These are phyloP conservation scores for Parazoanthus darwini DNA, from an alignment of 92 coral and sea anemone genomes.

Conservation along the genomic window DNA sequence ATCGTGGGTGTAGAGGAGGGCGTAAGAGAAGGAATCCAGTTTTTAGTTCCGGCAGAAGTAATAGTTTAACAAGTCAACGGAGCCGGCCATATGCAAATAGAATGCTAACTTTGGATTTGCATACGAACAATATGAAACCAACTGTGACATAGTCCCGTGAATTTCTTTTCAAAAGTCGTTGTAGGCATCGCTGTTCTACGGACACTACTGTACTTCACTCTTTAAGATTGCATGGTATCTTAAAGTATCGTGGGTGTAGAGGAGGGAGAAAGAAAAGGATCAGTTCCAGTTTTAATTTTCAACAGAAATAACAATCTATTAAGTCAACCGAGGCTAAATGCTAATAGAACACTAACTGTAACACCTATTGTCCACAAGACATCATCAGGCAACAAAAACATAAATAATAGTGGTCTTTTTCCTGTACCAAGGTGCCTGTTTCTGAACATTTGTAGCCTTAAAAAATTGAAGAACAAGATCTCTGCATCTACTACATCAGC, in stretches of 20 bases:
- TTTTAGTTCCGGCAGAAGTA: neutral
- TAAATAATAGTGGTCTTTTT: too few relatives aligned
- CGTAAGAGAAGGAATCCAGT: constrained; percentile 1
- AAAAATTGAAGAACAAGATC: too few relatives aligned
- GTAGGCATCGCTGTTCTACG: neutral
- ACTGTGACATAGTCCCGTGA: neutral
- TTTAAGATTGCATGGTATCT: neutral
- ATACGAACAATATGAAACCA: too few relatives aligned
- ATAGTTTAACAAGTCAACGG: constrained; percentile 2
- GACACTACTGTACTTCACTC: neutral
- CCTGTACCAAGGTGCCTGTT: too few relatives aligned
- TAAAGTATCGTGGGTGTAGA: neutral
- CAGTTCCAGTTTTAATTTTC: neutral
- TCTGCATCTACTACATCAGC: too few relatives aligned
- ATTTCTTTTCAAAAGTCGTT: neutral
- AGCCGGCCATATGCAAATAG: neutral
- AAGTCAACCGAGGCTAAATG: constrained; percentile 5
- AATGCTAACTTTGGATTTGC: too few relatives aligned
- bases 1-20: neutral
- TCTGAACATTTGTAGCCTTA: too few relatives aligned
- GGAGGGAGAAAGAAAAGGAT: constrained; percentile 3
- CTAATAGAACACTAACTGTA: neutral
- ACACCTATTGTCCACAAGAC: neutral
- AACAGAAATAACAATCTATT: neutral
- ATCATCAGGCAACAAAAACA: too few relatives aligned